phyloP scores from a whole-genome alignment of 2,113 vertebrate species.

The Ammospiza caudacuta region DNA sequence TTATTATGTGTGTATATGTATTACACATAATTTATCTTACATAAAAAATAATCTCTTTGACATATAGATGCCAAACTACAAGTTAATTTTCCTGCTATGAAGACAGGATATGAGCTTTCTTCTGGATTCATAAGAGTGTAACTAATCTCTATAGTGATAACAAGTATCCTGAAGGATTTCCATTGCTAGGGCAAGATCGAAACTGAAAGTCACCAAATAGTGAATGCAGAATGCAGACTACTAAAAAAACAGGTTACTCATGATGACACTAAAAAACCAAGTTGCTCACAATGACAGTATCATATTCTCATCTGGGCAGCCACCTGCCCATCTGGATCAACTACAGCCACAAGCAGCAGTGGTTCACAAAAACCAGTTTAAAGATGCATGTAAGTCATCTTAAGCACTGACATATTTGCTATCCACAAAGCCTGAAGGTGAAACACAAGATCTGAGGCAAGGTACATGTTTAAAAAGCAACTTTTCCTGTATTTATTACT shows the following conservation, averaged over 20 bases:
- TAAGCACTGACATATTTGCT: background rate
- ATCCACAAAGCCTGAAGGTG: background rate
- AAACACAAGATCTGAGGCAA: background rate
- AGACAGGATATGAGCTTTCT: background rate
- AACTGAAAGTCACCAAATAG: background rate
- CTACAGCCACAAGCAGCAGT: background rate
- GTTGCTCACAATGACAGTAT: background rate
- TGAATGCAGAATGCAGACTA: background rate
- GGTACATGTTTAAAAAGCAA: background rate
- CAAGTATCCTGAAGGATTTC: background rate
- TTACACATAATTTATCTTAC: background rate
- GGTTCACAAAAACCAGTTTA: background rate
- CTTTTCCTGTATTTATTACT: background rate
- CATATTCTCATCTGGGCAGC: background rate
- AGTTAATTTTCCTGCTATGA: background rate
- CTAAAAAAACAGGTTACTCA: background rate
- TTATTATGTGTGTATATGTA: background rate
- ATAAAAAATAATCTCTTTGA: background rate
- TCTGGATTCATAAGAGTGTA: background rate
- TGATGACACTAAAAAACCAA: background rate
- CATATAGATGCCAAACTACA: background rate
- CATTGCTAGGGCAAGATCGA: background rate
- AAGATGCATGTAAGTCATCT: background rate
- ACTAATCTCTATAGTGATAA: background rate
- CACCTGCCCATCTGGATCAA: background rate